These are phyloP conservation scores for Hestina assimilis DNA, from an alignment of 1,140 invertebrate species.

Conservation along the genomic window DNA sequence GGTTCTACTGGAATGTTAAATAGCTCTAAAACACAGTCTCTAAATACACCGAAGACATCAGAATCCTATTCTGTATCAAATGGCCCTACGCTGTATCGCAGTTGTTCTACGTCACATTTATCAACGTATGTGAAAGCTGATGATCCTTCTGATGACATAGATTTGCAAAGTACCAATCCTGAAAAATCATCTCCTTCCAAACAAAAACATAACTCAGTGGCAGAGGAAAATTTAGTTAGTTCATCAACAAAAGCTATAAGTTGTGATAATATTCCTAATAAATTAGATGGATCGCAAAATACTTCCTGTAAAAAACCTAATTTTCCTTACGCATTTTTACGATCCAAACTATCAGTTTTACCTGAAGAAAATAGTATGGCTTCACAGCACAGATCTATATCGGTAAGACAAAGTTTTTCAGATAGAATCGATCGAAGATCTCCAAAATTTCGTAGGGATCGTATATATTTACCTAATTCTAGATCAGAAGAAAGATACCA, in stretches of 20 bases:
- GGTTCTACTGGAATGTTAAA: slow-evolving; percentile 88
- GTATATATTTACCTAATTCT: slow-evolving; percentile 55
- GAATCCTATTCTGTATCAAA: slow-evolving; percentile 74
- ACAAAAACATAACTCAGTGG: slow-evolving; percentile 52
- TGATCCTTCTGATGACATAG: slow-evolving; percentile 87
- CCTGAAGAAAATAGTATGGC: slow-evolving; percentile 84
- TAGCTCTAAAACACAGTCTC: slow-evolving; percentile 77
- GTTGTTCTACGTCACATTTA: slow-evolving; percentile 87
- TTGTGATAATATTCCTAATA: slow-evolving; percentile 81
- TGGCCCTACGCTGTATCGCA: slow-evolving; percentile 81
- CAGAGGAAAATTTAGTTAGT: slow-evolving; percentile 65
- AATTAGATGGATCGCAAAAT: slow-evolving; percentile 67
- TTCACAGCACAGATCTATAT: slow-evolving; percentile 73
- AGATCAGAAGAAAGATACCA: slow-evolving; percentile 74
- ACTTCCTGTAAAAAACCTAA: slow-evolving; percentile 80
- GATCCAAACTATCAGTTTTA: slow-evolving; percentile 86
- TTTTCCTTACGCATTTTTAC: slow-evolving; percentile 88
- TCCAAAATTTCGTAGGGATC: slow-evolving; percentile 70
- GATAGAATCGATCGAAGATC: slow-evolving; percentile 73
- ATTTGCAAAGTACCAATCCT: slow-evolving; percentile 78
- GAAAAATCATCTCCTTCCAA: slow-evolving; percentile 59
- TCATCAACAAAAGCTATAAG: slow-evolving; percentile 80
- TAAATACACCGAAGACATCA: slow-evolving; percentile 64
- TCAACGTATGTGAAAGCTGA: slow-evolving; percentile 88
- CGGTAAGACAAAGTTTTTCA: slow-evolving; percentile 72